Conservation (phyloP, 2,797 vertebrate species). For the Alectoris magna region DNA sequence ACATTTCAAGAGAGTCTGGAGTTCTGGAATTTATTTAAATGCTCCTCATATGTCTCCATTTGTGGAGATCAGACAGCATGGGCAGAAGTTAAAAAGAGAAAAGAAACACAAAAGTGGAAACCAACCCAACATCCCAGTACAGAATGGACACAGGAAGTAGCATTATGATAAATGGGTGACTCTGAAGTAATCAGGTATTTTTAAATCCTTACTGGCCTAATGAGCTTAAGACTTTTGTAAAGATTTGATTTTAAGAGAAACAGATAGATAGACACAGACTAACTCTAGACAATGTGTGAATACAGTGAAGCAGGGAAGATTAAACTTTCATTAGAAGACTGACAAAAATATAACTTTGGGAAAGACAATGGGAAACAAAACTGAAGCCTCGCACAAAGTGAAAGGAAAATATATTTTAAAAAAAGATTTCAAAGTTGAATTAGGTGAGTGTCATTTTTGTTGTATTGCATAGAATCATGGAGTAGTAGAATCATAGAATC, state of each 20-base stretch:
- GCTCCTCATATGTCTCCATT: neutral
- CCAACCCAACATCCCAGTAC: neutral
- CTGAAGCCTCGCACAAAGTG: neutral
- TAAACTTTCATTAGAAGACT: neutral
- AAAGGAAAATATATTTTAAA: neutral
- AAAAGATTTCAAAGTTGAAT: neutral
- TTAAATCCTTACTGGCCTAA: neutral
- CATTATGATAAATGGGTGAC: neutral
- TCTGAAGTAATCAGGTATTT: neutral
- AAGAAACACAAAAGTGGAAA: neutral
- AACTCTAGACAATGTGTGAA: neutral
- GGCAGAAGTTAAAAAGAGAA: neutral
- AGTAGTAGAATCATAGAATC: too few species aligned
- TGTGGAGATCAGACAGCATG: neutral
- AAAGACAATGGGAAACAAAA: neutral
- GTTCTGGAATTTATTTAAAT: slow-evolving; percentile 2
- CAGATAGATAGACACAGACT: neutral
- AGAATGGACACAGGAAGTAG: neutral
- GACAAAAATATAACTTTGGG: neutral
- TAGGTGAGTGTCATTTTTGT: neutral
- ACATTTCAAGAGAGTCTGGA: neutral
- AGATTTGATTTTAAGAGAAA: neutral
- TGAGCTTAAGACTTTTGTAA: neutral
- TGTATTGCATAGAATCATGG: neutral
- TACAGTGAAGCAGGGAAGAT: neutral